Conservation (phyloP, 2,888 invertebrate genomes). For the Polymixis flavicincta region DNA sequence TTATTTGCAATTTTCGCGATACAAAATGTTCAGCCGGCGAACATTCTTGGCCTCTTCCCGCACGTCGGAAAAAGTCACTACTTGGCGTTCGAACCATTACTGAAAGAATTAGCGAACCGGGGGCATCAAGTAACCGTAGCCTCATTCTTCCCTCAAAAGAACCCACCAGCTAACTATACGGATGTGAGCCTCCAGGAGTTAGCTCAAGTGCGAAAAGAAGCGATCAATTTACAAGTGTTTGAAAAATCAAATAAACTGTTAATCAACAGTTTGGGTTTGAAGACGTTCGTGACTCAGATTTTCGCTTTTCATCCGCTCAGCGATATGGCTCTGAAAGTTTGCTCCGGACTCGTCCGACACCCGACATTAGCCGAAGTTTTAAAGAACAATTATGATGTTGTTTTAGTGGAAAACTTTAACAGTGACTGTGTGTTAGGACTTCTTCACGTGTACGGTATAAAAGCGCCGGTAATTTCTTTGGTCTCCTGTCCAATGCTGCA, state of each 20-base stretch:
- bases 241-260: constrained; percentile 72
- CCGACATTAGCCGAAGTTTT: constrained; percentile 77
- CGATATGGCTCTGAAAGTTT: constrained; percentile 78
- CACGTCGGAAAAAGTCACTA: constrained; percentile 92
- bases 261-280: constrained; percentile 71
- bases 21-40: constrained; percentile 76
- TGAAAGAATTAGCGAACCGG: constrained; percentile 87
- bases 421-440: constrained; percentile 92
- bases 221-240: constrained; percentile 74
- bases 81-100: constrained; percentile 89
- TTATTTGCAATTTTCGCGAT: constrained; percentile 64
- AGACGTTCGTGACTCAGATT: constrained; percentile 73
- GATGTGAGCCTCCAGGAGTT: constrained; percentile 82
- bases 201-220: constrained; percentile 76
- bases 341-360: constrained; percentile 79
- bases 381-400: constrained; percentile 89
- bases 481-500: constrained; percentile 91
- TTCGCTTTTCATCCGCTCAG: constrained; percentile 75
- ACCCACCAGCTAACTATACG: constrained; percentile 83
- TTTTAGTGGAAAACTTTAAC: constrained; percentile 91
- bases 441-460: constrained; percentile 86
- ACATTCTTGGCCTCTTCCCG: constrained; percentile 90
- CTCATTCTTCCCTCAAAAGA: constrained; percentile 89
- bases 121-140: constrained; percentile 91
- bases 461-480: constrained; percentile 90